Conservation (phyloP, 2,888 invertebrate genomes). For the Lasioglossum figueresi region DNA sequence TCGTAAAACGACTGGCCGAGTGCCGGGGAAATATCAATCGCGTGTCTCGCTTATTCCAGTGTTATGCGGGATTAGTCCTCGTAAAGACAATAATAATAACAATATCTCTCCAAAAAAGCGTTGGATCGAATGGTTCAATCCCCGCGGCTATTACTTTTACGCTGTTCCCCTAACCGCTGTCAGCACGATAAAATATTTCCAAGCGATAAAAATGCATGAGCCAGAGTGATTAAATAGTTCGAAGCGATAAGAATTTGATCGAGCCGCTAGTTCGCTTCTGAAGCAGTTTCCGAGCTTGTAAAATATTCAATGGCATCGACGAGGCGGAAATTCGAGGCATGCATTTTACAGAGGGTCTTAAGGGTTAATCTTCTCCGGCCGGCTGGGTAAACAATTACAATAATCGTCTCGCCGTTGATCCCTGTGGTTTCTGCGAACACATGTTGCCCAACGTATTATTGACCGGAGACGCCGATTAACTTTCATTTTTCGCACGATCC, state of each 20-base stretch:
- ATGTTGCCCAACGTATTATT: not conserved
- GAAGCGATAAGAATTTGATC: conserved; percentile 4
- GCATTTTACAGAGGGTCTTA: not conserved
- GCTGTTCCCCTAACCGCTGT: not conserved
- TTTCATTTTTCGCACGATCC: too few species aligned
- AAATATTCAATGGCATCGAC: not conserved
- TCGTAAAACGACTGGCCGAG: not conserved
- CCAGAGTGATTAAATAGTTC: not conserved
- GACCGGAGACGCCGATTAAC: not conserved
- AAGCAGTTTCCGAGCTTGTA: not conserved
- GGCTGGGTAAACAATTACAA: not conserved
- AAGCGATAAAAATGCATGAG: not conserved
- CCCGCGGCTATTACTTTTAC: not conserved
- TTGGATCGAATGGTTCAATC: not conserved
- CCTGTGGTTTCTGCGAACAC: not conserved
- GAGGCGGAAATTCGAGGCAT: not conserved
- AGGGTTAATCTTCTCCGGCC: not conserved
- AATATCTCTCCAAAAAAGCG: not conserved
- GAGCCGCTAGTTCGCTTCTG: not conserved
- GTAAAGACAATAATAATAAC: too few species aligned
- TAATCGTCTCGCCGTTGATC: not conserved
- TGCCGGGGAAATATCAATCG: not conserved
- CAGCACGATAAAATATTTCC: not conserved
- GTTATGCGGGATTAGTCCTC: not conserved
- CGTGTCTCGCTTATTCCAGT: not conserved